Evolutionary conservation across 2,113 vertebrate genomes (phyloP).

Genomic region (Halichoeres trimaculatus): DNA sequence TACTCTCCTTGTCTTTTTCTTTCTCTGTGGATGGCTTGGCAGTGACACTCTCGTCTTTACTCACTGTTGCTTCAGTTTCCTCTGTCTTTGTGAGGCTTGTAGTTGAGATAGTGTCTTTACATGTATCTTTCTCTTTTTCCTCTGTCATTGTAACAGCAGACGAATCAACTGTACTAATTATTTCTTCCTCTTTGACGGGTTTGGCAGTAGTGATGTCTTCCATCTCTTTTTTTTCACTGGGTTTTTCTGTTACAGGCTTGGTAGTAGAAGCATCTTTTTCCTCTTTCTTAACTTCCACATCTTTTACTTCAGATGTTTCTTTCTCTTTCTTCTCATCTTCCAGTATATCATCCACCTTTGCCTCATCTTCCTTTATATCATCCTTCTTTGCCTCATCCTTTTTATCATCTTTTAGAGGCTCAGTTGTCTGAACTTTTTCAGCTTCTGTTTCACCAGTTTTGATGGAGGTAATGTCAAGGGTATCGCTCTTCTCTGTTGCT

Average conservation of each 20-base stretch:
- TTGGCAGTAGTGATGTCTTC: conserved; percentile 41
- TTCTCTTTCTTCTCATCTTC: conserved; percentile 73
- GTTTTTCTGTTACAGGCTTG: conserved; percentile 44
- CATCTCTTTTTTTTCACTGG: conserved; percentile 22
- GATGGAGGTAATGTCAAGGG: conserved; percentile 2
- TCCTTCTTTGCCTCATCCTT: conserved; percentile 39
- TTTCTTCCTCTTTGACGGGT: conserved; percentile 51
- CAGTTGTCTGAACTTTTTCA: background rate
- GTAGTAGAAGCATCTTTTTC: conserved; percentile 24
- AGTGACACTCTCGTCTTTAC: conserved; percentile 30
- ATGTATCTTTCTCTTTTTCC: conserved; percentile 33
- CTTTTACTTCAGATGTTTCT: conserved; percentile 28
- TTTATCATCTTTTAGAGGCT: conserved; percentile 29
- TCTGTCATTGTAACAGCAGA: conserved; percentile 11
- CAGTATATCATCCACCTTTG: background rate
- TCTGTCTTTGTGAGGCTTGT: conserved; percentile 6
- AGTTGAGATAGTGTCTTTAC: conserved; percentile 35
- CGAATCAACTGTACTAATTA: conserved; percentile 16
- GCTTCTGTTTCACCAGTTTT: conserved; percentile 41
- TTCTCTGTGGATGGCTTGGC: conserved; percentile 20
- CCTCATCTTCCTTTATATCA: conserved; percentile 69
- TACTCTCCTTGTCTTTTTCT: conserved; percentile 31
- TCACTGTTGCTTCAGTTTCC: conserved; percentile 23
- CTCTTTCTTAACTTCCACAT: conserved; percentile 60
- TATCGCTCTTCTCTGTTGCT: conserved; percentile 44